Evolutionary conservation across 2,797 vertebrate species (phyloP), one percentile per base, ranked within the genome.

Genomic region (Moxostoma hubbsi): DNA sequence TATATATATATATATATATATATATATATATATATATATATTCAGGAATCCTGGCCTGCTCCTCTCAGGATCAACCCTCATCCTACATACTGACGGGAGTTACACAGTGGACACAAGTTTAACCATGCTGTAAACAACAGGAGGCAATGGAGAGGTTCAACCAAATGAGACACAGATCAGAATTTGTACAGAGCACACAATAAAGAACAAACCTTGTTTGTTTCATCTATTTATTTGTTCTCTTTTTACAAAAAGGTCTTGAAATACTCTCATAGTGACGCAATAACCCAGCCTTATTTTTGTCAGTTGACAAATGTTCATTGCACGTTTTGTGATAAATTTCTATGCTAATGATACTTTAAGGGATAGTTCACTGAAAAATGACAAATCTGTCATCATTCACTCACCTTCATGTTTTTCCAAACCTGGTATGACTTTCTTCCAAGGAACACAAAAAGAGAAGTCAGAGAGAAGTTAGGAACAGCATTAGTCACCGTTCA

Each of bases 71-170:
- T 74, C 75, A 81, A 50, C 49, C 24, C 71, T 55, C 63, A 43
- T 77, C 73, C 71, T 71, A 59, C 69, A 64, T 45, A 45, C 24
- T 13, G 24, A 79, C 43, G 5, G 36, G 4, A 70, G 58, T 54
- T 18, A 13, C 36, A 18, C 73, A 75, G 47, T 68, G n/a, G 81
- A 82, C 75, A 80, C 82, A 79, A 53, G 77, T 86, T 75, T 64
- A 55, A n/a, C 57, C 58, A 5, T n/a, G 50, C 12, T 4, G 18
- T 54, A 18, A 54, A 64, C 12, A n/a, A 75, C 61, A 55, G 54
- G 54, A 16, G n/a, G 9, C 49, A 55, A 64, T 9, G 49, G 8
- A 63, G n/a, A 16, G 6, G 61, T 8, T 54, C 50, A 64, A 9
- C 2, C 9, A 75, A 53, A 53, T 16, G 57, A 50, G 16, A 73